Base-by-base conservation (phyloP, 2,888 invertebrate species). In the Tetranychus truncatus region DNA sequence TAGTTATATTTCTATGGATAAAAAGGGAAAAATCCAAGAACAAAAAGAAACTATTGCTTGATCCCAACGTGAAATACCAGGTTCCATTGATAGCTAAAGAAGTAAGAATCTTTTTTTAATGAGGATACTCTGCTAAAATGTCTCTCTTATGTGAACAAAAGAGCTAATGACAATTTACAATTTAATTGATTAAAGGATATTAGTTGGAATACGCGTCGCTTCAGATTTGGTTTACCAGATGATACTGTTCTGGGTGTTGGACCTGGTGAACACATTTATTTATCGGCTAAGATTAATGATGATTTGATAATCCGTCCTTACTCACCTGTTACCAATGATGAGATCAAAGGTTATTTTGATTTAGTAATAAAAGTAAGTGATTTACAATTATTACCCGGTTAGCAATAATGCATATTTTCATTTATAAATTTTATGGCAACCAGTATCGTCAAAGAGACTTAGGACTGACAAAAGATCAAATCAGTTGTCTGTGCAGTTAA, bases 281-380 rank as follows among this genome's bases (percentile, higher is more conserved):
- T 99, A 80, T 91, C 91, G 66, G 93, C 92, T 1, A 89, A 88
- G 81, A 88, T 97, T 77, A 89, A 89, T 81, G 34, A 45, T 44
- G 45, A 55, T 80, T 85, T 96, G 71, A 89, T 95, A 45, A 92
- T 97, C 79, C 88, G 99, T 77, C 90, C 99, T 0, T 99, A 99
- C 83, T 99, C 99, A 8, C 99, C 99, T 4, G 93, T 96, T 5
- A 91, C 95, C 34, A 91, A 91, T 80, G 95, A 97, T 83, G 95
- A 97, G 81, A 91, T 96, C 81, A 86, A 89, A 77, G 99, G 99
- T 71, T 91, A 88, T 82, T 89, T 95, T 74, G 95, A 96, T 84
- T 86, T 96, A 78, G 91, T 95, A 76, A 86, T 95, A 78, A 95
- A 95, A 87, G 91, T 90, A 83, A 79, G 74, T 55, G 6, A 15